phyloP scores from a whole-genome alignment of 2,797 vertebrate species.

The Chelidonichthys spinosus region DNA sequence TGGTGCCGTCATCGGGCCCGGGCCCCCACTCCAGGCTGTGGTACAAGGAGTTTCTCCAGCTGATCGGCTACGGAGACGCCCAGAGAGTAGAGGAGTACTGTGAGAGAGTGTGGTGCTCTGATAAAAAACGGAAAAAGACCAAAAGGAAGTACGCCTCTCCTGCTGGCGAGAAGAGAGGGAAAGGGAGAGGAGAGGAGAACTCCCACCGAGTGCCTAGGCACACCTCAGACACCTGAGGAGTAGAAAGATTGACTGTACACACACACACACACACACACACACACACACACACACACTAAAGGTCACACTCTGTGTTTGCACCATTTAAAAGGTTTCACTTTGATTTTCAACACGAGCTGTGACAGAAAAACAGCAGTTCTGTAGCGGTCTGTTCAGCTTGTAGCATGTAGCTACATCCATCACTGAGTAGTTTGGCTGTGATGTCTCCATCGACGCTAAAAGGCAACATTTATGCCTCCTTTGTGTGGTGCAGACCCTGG shows the following conservation, averaged over 20 bases:
- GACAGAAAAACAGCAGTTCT: slow-evolving; percentile 36
- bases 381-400: slow-evolving; percentile 31
- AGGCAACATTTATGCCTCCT: slow-evolving; percentile 13
- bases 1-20: slow-evolving; percentile 76
- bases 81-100: slow-evolving; percentile 97
- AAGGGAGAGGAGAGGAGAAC: slow-evolving; percentile 80
- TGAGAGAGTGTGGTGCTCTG: slow-evolving; percentile 96
- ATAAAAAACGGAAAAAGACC: slow-evolving; percentile 92
- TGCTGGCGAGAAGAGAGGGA: slow-evolving; percentile 86
- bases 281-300: slow-evolving; percentile 33
- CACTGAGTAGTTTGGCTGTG: slow-evolving; percentile 26
- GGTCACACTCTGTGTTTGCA: slow-evolving; percentile 64
- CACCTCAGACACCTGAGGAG: slow-evolving; percentile 84
- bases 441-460: slow-evolving; percentile 28
- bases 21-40: slow-evolving; percentile 86
- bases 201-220: slow-evolving; percentile 91
- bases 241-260: slow-evolving; percentile 38
- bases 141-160: slow-evolving; percentile 88
- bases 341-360: slow-evolving; percentile 45
- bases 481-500: slow-evolving; percentile 22
- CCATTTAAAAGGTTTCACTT: slow-evolving; percentile 61
- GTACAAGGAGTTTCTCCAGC: slow-evolving; percentile 98
- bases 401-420: slow-evolving; percentile 45
- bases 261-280: slow-evolving; percentile 11
- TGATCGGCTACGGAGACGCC: slow-evolving; percentile 95